phyloP scores from a whole-genome alignment of 1,140 invertebrate species.

The Drosophila sturtevanti region DNA sequence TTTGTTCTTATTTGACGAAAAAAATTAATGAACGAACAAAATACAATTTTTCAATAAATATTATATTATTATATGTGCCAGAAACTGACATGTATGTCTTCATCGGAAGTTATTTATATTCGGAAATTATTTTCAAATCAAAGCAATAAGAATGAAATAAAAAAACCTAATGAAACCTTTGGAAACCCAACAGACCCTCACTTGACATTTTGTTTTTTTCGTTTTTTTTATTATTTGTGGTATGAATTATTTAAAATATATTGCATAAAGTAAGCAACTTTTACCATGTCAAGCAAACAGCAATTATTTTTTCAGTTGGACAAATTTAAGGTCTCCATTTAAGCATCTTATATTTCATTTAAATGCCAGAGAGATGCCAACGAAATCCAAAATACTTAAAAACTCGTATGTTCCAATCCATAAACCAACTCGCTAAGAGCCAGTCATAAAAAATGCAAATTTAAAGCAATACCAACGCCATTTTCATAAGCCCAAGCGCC shows the following conservation, averaged over 20 bases:
- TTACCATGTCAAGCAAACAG: neutral
- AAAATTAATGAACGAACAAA: constrained; percentile 28
- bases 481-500: constrained; percentile 10
- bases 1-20: constrained; percentile 36
- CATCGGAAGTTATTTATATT: neutral
- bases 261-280: neutral
- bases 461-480: constrained; percentile 25
- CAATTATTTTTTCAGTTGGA: neutral
- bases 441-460: constrained; percentile 42
- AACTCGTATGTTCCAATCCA: constrained; percentile 30
- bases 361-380: constrained; percentile 29
- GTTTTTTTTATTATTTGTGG: too few relatives aligned
- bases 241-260: too few relatives aligned
- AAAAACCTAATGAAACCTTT: neutral
- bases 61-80: neutral
- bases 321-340: neutral
- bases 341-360: constrained; percentile 12
- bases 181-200: neutral
- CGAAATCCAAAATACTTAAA: constrained; percentile 22
- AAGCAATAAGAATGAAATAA: too few relatives aligned
- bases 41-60: constrained; percentile 7
- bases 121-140: too few relatives aligned
- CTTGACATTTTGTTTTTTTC: too few relatives aligned
- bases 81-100: neutral
- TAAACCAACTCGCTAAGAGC: constrained; percentile 30